phyloP scores from a whole-genome alignment of 2,113 vertebrate genomes.

The Paramormyrops kingsleyae region DNA sequence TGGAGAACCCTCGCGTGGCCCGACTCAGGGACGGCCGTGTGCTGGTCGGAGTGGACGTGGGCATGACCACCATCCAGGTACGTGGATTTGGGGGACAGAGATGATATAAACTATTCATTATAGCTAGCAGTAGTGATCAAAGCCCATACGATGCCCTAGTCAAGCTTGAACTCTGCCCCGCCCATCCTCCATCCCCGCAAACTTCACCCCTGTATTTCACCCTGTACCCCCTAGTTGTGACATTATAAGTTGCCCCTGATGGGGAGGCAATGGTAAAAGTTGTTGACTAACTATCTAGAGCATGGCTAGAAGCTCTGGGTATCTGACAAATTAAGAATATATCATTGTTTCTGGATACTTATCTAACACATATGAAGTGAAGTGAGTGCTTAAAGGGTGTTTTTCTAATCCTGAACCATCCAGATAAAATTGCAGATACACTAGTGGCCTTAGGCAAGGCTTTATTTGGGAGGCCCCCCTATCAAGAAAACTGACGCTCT shows the following conservation, averaged over 20 bases:
- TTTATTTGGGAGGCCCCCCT: background rate
- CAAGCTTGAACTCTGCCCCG: background rate
- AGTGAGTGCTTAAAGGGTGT: background rate
- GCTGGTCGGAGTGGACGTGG: conserved; percentile 75
- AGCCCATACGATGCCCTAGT: background rate
- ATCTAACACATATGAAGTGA: background rate
- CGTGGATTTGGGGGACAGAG: background rate
- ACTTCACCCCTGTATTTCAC: background rate
- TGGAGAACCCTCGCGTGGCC: conserved; percentile 78
- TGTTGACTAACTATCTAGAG: background rate
- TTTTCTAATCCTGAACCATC: background rate
- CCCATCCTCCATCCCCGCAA: background rate
- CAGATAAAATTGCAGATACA: background rate
- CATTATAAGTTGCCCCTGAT: background rate
- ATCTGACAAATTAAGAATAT: background rate
- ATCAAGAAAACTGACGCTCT: background rate
- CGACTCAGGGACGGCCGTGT: conserved; percentile 70
- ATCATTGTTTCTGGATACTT: background rate
- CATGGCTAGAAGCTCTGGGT: background rate
- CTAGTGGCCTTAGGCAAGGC: background rate
- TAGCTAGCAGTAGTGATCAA: background rate
- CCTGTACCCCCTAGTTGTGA: background rate
- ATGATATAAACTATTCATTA: background rate
- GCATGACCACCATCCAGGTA: conserved; percentile 93
- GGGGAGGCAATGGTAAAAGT: background rate